phyloP scores from a whole-genome alignment of 1,140 invertebrate species.

The Heliconius nattereri region DNA sequence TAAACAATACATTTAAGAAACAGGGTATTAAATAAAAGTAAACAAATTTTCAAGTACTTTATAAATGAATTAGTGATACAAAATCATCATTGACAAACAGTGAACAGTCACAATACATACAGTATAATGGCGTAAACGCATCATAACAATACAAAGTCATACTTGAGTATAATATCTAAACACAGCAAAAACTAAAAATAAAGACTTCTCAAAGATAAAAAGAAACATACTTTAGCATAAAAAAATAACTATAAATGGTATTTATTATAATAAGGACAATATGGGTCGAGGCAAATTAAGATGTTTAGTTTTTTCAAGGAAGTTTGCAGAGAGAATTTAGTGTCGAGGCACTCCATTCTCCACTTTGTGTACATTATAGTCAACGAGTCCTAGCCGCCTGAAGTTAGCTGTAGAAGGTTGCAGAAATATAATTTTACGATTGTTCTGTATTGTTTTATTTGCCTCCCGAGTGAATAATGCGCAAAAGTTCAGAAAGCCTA shows the following conservation, averaged over 20 bases:
- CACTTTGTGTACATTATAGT: no score
- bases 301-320: no score
- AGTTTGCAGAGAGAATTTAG: no score
- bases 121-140: neutral
- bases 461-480: no score
- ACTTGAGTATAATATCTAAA: neutral
- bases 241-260: no score
- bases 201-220: neutral
- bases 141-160: neutral
- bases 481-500: no score
- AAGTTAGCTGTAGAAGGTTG: no score
- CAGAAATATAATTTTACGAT: no score
- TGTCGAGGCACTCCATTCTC: no score
- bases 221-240: neutral
- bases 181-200: neutral
- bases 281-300: neutral
- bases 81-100: neutral
- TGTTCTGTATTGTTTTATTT: no score
- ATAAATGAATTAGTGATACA: neutral
- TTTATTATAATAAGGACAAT: neutral
- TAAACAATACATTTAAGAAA: no score
- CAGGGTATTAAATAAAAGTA: neutral
- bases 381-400: no score
- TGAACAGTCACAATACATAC: neutral
- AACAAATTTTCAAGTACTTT: neutral